Evolutionary conservation across 2,888 invertebrate genomes (phyloP).

Genomic region (Alviniconcha strummeri): DNA sequence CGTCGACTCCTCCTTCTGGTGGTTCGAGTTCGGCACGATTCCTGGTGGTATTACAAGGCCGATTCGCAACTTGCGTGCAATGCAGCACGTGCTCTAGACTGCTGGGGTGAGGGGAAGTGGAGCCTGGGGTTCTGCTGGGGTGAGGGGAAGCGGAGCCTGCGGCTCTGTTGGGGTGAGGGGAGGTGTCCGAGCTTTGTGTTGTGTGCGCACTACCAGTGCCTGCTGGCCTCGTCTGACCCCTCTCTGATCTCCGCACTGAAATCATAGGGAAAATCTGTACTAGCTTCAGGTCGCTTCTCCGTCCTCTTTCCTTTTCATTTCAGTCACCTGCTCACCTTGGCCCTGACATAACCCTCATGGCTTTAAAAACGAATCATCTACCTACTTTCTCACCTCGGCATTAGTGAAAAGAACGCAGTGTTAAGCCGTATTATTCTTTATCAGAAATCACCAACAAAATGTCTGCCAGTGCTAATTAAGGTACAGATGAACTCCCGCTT

Average conservation of each 20-base stretch:
- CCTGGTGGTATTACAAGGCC: background rate
- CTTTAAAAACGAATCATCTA: slow-evolving; percentile 29
- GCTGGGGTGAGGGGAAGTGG: background rate
- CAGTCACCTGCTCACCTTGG: background rate
- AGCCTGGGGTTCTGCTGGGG: background rate
- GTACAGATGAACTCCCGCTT: no score
- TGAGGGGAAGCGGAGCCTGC: background rate
- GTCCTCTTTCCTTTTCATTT: background rate
- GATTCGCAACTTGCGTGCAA: background rate
- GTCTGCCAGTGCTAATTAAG: no score
- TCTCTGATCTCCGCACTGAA: slow-evolving; percentile 13
- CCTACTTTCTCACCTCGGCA: slow-evolving; percentile 36
- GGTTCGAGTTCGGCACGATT: no score
- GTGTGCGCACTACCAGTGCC: background rate
- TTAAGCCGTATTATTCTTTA: background rate
- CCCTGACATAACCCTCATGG: background rate
- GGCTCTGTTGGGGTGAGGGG: background rate
- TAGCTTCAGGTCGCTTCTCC: no score
- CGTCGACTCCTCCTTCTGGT: background rate
- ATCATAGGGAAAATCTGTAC: slow-evolving; percentile 25
- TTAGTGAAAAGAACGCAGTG: background rate
- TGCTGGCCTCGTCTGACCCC: slow-evolving; percentile 11
- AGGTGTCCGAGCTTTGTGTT: background rate
- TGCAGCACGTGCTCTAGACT: background rate
- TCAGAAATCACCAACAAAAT: background rate